Percentiles rank a stretch among this genome's conserved stretches.
Conservation (phyloP, 2,113 vertebrate genomes). For the Rhegmatorhina hoffmannsi region DNA sequence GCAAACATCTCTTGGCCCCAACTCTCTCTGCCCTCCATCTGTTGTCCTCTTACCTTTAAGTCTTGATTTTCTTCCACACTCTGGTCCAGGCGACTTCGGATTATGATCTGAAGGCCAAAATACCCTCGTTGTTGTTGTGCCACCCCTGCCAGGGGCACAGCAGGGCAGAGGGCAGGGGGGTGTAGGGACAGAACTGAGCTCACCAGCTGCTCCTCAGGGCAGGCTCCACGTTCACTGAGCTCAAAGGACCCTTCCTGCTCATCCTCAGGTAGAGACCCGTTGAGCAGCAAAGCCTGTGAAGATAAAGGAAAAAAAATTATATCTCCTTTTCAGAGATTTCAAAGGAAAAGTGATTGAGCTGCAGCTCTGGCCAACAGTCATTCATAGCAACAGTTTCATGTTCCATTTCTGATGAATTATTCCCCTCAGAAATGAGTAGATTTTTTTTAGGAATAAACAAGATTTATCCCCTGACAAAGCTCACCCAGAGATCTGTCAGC, state of each 20-base stretch:
- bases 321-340: neutral
- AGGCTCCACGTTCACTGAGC: constrained; percentile 80
- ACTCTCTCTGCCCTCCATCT: neutral
- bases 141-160: neutral
- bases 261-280: constrained; percentile 90
- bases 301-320: neutral
- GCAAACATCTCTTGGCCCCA: neutral
- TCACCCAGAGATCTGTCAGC: neutral
- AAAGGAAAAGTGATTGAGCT: neutral
- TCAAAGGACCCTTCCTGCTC: constrained; percentile 86
- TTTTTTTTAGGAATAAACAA: neutral
- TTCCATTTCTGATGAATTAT: neutral
- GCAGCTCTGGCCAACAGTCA: neutral
- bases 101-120: constrained; percentile 81
- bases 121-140: neutral
- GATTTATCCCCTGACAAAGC: neutral
- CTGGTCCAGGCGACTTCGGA: constrained; percentile 92
- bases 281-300: constrained; percentile 87
- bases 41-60: constrained; percentile 83
- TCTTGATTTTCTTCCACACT: constrained; percentile 92
- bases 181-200: neutral
- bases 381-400: neutral
- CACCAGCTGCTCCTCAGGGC: constrained; percentile 91
- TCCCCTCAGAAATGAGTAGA: neutral
- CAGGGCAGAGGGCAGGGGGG: neutral